phyloP scores from a whole-genome alignment of 2,888 invertebrate genomes.

The Trachelus troglodyta region DNA sequence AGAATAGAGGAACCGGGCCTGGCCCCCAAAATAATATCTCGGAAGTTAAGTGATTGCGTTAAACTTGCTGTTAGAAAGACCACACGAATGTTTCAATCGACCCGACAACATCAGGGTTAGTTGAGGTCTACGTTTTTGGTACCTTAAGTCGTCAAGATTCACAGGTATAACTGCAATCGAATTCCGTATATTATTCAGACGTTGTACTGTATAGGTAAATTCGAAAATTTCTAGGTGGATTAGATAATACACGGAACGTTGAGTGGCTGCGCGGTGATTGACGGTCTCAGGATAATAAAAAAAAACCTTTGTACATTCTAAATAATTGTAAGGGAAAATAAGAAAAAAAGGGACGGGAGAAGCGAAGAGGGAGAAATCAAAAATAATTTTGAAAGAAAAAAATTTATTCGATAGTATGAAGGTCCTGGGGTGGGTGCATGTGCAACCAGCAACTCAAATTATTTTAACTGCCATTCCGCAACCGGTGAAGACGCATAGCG shows the following conservation, averaged over 20 bases:
- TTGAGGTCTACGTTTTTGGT: not conserved
- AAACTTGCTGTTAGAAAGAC: not conserved
- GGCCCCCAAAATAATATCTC: not conserved
- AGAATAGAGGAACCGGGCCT: not conserved
- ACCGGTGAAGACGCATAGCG: not conserved
- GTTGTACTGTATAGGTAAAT: not conserved
- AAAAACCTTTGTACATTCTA: constrained; percentile 55
- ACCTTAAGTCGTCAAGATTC: not conserved
- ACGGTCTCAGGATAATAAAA: constrained; percentile 11
- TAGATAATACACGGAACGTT: not conserved
- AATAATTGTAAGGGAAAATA: constrained; percentile 47
- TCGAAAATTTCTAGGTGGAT: not conserved
- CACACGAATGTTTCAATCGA: not conserved
- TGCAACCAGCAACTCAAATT: constrained; percentile 46
- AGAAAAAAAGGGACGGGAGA: constrained; percentile 1
- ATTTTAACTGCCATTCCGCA: constrained; percentile 30
- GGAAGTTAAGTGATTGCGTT: not conserved
- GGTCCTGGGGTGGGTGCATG: constrained; percentile 63
- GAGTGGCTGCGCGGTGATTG: not conserved
- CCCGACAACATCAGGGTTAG: not conserved
- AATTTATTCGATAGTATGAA: constrained; percentile 32
- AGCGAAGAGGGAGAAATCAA: constrained; percentile 28
- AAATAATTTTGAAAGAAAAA: constrained; percentile 34
- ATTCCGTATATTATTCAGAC: not conserved
- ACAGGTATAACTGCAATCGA: not conserved